These are phyloP conservation scores for Crypturellus undulatus DNA, from an alignment of 2,113 vertebrate species.

Conservation along the genomic window DNA sequence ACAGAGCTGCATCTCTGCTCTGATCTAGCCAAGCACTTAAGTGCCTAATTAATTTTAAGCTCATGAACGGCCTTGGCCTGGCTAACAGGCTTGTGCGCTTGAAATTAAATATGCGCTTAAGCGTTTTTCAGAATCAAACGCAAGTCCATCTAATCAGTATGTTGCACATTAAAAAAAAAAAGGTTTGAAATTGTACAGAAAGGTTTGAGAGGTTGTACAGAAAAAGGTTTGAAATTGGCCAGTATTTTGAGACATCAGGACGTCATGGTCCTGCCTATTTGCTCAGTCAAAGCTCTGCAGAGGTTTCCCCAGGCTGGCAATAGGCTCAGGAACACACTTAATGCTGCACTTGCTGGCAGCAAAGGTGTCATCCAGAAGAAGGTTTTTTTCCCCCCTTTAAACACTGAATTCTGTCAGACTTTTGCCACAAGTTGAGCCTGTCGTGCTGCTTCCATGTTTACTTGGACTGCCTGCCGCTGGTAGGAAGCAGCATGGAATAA, in stretches of 20 bases:
- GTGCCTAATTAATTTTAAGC: slow-evolving; percentile 58
- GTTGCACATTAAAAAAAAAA: not conserved
- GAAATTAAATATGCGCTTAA: slow-evolving; percentile 62
- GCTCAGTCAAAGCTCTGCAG: not conserved
- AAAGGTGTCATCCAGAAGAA: not conserved
- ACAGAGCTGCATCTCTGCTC: not conserved
- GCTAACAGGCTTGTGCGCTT: slow-evolving; percentile 28
- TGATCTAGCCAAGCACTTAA: not conserved
- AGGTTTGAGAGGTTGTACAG: too few species aligned
- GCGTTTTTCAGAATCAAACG: slow-evolving; percentile 34
- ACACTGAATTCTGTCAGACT: not conserved
- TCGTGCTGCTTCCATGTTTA: not conserved
- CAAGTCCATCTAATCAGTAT: not conserved
- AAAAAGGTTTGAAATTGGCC: slow-evolving; percentile 19
- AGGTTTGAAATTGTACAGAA: not conserved
- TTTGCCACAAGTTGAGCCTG: not conserved
- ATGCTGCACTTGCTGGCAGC: not conserved
- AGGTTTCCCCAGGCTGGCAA: not conserved
- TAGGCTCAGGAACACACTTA: not conserved
- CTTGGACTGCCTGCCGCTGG: not conserved
- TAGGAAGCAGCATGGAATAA: not conserved
- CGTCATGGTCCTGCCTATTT: not conserved
- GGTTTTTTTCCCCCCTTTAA: not conserved
- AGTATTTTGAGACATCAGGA: slow-evolving; percentile 12
- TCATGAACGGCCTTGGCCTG: not conserved